Evolutionary conservation across 1,140 invertebrate genomes (phyloP).

Genomic region (Diorhabda sublineata): DNA sequence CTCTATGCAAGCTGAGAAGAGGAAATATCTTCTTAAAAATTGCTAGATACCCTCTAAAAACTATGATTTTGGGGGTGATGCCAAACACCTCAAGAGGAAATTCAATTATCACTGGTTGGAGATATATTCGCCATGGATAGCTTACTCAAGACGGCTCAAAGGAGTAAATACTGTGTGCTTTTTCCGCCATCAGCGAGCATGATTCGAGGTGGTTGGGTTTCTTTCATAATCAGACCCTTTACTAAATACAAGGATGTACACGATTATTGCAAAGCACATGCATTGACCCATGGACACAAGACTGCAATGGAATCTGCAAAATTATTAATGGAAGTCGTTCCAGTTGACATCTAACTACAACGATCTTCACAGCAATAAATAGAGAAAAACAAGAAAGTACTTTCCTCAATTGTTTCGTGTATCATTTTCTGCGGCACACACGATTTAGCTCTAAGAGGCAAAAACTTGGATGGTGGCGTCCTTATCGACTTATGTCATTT

Average conservation of each 20-base stretch:
- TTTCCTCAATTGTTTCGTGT: not conserved
- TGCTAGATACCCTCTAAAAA: not conserved
- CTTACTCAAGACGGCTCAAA: not conserved
- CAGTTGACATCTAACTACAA: not conserved
- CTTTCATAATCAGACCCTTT: too few species aligned
- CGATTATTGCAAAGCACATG: not conserved
- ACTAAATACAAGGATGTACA: not conserved
- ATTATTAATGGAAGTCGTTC: not conserved
- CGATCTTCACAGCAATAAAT: not conserved
- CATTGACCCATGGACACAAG: not conserved
- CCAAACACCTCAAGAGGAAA: constrained; percentile 7
- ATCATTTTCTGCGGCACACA: constrained; percentile 2
- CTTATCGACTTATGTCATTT: constrained; percentile 14
- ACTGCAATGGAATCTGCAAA: not conserved
- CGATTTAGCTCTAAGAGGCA: constrained; percentile 20
- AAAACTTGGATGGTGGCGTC: constrained; percentile 8
- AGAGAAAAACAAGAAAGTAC: not conserved
- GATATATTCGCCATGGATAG: constrained; percentile 6
- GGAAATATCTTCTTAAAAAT: too few species aligned
- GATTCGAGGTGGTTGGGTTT: not conserved
- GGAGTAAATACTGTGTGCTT: constrained; percentile 8
- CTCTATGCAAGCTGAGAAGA: too few species aligned
- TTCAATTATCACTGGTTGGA: constrained; percentile 12
- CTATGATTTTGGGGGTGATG: constrained; percentile 7
- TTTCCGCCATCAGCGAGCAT: not conserved